Conservation (phyloP, 2,888 invertebrate species). For the Caenorhabditis parvicauda region DNA sequence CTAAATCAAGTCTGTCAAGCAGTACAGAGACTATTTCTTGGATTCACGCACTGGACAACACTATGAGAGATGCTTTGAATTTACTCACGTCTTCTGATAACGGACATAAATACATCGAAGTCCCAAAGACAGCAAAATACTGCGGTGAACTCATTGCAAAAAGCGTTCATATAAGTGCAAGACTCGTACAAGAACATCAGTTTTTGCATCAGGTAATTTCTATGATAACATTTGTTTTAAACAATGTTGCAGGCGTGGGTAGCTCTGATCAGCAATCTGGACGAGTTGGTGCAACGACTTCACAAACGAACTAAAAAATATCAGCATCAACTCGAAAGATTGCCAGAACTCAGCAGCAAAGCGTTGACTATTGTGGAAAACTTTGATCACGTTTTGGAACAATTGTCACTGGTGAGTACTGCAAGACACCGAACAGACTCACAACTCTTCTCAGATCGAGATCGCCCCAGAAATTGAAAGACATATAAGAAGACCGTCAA, state of each 20-base stretch:
- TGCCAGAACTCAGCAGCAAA: conserved; percentile 18
- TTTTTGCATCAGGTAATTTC: conserved; percentile 44
- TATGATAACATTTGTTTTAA: background rate
- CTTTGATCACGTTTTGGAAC: conserved; percentile 48
- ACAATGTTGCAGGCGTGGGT: conserved; percentile 48
- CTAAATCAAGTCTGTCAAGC: too few relatives aligned
- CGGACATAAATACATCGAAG: conserved; percentile 30
- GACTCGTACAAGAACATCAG: conserved; percentile 49
- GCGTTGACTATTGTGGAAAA: conserved; percentile 34
- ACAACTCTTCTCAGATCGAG: conserved; percentile 8
- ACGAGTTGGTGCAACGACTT: conserved; percentile 36
- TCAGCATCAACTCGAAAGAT: conserved; percentile 20
- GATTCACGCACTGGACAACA: too few relatives aligned
- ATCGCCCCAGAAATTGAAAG: conserved; percentile 10
- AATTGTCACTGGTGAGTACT: conserved; percentile 29
- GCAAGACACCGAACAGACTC: background rate
- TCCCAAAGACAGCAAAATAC: conserved; percentile 23
- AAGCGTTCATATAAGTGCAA: conserved; percentile 31
- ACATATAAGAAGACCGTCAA: background rate
- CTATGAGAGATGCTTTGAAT: too few relatives aligned
- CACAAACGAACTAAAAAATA: conserved; percentile 27
- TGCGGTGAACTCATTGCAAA: conserved; percentile 19
- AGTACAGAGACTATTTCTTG: too few relatives aligned
- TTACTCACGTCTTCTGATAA: too few relatives aligned
- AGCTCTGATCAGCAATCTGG: conserved; percentile 53